Conservation (phyloP, 2,113 vertebrate genomes). For the Microcebus tavaratra region DNA sequence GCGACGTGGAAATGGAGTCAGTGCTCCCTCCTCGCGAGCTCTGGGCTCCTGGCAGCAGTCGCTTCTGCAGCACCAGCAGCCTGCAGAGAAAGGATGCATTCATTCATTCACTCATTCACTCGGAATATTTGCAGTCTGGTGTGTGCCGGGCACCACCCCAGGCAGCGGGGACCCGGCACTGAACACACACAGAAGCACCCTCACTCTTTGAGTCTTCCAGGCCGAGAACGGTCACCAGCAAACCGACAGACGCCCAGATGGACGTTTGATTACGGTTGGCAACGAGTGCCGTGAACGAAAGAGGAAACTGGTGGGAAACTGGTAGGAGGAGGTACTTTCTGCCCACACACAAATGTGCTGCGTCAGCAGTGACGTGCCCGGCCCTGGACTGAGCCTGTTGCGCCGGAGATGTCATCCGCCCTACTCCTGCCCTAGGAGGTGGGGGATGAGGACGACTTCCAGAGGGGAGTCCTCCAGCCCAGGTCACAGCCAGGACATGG, state of each 20-base stretch:
- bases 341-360: background rate
- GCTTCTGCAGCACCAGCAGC: background rate
- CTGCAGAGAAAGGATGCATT: background rate
- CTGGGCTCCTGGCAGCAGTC: background rate
- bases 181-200: background rate
- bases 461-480: background rate
- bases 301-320: background rate
- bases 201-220: background rate
- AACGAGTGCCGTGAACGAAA: background rate
- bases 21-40: rapidly evolving
- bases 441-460: background rate
- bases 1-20: rapidly evolving
- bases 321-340: background rate
- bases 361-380: rapidly evolving
- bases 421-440: background rate
- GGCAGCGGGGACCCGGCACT: background rate
- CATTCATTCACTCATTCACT: background rate
- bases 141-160: background rate
- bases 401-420: rapidly evolving
- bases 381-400: background rate
- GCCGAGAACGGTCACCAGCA: rapidly evolving
- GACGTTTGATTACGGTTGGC: no score
- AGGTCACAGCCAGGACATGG: background rate
- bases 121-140: rapidly evolving
- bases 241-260: background rate